Evolutionary conservation across 2,797 vertebrate genomes (phyloP).

Genomic region (Gymnothorax reevesii): DNA sequence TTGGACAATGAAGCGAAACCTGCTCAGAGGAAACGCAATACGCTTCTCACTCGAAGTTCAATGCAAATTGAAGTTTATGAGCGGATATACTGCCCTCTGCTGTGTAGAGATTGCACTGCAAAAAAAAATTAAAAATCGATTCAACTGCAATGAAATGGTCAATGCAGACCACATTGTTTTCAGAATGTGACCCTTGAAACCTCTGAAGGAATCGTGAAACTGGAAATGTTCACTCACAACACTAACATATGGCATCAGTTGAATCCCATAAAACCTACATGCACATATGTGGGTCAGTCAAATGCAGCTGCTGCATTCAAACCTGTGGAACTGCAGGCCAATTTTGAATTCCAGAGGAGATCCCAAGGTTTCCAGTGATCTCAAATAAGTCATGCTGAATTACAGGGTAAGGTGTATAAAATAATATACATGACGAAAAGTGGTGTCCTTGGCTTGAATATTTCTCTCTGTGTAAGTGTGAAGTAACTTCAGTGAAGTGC

Average conservation of each 20-base stretch:
- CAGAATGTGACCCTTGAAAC: not conserved
- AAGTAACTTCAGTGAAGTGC: no score
- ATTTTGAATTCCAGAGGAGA: no score
- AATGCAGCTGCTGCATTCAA: no score
- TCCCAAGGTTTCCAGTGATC: no score
- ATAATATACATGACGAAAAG: no score
- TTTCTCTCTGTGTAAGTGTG: no score
- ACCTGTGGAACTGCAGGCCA: no score
- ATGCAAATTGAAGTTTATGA: not conserved
- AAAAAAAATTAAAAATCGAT: not conserved
- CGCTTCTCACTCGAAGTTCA: not conserved
- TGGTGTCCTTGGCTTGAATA: no score
- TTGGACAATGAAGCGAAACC: not conserved
- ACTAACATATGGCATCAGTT: not conserved
- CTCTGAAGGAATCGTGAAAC: not conserved
- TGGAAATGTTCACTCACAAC: not conserved
- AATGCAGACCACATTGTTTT: not conserved
- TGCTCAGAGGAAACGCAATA: not conserved
- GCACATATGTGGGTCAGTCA: no score
- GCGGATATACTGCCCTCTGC: constrained; percentile 50
- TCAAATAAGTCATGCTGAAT: no score
- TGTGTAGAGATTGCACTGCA: constrained; percentile 21
- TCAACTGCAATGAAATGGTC: not conserved
- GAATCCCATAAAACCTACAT: no score
- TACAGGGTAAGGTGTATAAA: no score